A percentile compares a stretch with the other conserved stretches of the same genome.
Evolutionary conservation across 2,797 vertebrate species (phyloP).

Genomic region (Crax fasciolata): DNA sequence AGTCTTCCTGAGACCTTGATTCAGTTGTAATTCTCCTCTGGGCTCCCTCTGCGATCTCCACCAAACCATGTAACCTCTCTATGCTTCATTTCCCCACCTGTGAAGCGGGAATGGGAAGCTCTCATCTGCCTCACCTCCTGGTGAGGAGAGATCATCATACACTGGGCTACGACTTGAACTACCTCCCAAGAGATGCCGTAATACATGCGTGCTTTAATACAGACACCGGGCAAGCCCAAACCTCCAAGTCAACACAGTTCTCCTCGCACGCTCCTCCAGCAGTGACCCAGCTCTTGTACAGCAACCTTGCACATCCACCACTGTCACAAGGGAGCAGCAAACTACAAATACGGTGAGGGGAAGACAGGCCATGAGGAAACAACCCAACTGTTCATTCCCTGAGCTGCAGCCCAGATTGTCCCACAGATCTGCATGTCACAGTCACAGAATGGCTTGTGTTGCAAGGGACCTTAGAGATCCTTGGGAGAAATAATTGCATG

Average conservation of each 20-base stretch:
- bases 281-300: background rate
- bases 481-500: no score
- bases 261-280: background rate
- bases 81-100: background rate
- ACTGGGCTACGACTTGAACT: rapidly evolving
- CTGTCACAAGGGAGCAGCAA: background rate
- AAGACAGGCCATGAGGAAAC: background rate
- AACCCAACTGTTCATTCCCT: background rate
- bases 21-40: background rate
- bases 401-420: background rate
- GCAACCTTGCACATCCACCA: background rate
- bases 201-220: rapidly evolving
- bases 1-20: background rate
- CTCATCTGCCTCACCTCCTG: background rate
- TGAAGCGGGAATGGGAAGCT: background rate
- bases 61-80: background rate
- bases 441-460: background rate
- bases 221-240: background rate
- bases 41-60: background rate
- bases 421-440: background rate
- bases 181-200: background rate
- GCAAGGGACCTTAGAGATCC: no score
- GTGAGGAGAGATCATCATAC: rapidly evolving
- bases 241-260: background rate
- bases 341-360: rapidly evolving